Evolutionary conservation across 2,888 invertebrate genomes (phyloP).

Genomic region (Spodoptera littoralis): DNA sequence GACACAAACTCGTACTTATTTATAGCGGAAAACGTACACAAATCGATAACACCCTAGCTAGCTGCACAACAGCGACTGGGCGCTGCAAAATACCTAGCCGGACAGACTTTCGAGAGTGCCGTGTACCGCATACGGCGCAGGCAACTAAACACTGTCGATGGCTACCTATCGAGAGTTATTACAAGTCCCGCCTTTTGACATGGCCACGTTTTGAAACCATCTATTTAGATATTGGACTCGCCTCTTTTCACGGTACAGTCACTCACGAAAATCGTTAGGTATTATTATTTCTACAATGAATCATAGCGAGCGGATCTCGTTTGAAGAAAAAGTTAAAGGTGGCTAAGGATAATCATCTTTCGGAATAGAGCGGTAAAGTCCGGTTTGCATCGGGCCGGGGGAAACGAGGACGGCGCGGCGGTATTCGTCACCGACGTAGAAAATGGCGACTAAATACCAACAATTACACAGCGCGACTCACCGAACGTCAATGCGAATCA

Average conservation of each 20-base stretch:
- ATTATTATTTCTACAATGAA: constrained; percentile 85
- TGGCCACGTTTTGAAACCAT: constrained; percentile 56
- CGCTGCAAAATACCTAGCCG: constrained; percentile 63
- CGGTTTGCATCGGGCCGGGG: constrained; percentile 74
- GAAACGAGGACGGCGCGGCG: constrained; percentile 84
- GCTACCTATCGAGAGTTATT: constrained; percentile 27
- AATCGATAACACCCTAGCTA: constrained; percentile 81
- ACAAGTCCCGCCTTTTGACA: constrained; percentile 69
- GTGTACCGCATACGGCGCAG: constrained; percentile 16
- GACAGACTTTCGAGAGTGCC: constrained; percentile 62
- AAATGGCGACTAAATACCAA: constrained; percentile 89
- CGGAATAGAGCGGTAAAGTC: constrained; percentile 80
- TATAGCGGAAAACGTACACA: constrained; percentile 85
- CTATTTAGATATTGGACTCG: constrained; percentile 50
- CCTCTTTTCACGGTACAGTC: constrained; percentile 62
- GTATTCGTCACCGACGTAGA: constrained; percentile 88
- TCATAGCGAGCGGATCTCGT: constrained; percentile 80
- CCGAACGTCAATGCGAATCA: constrained; percentile 70
- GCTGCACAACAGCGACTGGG: constrained; percentile 64
- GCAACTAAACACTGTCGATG: constrained; percentile 58
- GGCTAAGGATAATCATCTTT: constrained; percentile 77
- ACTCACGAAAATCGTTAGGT: constrained; percentile 69
- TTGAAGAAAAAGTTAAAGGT: constrained; percentile 68
- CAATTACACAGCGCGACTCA: constrained; percentile 80
- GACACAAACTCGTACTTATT: constrained; percentile 86